Percentiles rank a stretch among this genome's conserved stretches.
These are phyloP conservation scores for Drosophila bifasciata DNA, from an alignment of 1,140 invertebrate species.

Conservation along the genomic window DNA sequence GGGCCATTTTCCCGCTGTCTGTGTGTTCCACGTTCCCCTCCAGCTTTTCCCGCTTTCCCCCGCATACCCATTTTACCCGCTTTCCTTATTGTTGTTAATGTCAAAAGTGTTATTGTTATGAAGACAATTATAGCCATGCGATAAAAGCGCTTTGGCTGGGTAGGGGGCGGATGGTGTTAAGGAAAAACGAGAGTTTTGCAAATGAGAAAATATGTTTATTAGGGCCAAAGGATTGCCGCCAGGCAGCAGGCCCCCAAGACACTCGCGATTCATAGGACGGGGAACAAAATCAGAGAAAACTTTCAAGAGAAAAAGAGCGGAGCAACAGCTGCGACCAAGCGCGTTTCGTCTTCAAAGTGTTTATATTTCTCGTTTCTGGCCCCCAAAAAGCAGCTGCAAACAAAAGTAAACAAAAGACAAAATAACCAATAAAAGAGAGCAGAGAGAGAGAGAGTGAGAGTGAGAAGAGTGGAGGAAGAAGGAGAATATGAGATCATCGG, in stretches of 20 bases:
- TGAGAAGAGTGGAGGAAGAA: too few relatives aligned
- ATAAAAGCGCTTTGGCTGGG: slow-evolving; percentile 67
- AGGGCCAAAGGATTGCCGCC: slow-evolving; percentile 45
- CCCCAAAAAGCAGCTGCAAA: slow-evolving; percentile 32
- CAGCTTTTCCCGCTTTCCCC: slow-evolving; percentile 13
- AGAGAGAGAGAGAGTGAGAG: too few relatives aligned
- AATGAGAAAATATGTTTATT: slow-evolving; percentile 81
- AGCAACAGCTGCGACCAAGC: slow-evolving; percentile 48
- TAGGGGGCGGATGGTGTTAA: not conserved
- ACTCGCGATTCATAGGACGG: too few relatives aligned
- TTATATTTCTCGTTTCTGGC: slow-evolving; percentile 19
- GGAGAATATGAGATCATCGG: slow-evolving; percentile 32
- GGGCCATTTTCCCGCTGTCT: slow-evolving; percentile 41
- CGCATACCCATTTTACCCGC: slow-evolving; percentile 2
- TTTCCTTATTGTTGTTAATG: slow-evolving; percentile 61
- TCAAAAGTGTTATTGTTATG: slow-evolving; percentile 81
- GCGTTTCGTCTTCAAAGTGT: slow-evolving; percentile 27
- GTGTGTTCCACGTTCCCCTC: slow-evolving; percentile 11
- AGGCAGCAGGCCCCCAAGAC: not conserved
- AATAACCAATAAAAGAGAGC: too few relatives aligned
- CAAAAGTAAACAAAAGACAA: slow-evolving; percentile 13
- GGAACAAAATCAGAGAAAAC: slow-evolving; percentile 1
- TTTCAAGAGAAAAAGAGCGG: not conserved
- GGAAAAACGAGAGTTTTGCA: slow-evolving; percentile 56
- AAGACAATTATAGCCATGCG: slow-evolving; percentile 76